Evolutionary conservation across 2,888 invertebrate genomes (phyloP), one percentile per base, ranked within the genome.

Genomic region (Muscina levida): DNA sequence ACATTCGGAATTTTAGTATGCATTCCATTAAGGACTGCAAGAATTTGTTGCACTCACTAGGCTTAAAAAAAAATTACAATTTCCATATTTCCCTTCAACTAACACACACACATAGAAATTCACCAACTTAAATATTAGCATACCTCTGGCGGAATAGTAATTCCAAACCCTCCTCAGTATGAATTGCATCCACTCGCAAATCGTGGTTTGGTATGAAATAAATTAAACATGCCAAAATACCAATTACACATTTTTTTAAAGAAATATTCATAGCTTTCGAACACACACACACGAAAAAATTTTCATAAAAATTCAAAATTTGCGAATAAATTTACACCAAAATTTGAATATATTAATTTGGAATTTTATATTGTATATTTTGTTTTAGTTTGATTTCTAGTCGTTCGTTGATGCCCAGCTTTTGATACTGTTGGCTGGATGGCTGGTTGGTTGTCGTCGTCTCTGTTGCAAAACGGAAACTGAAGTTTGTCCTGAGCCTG

Each of bases 101-200:
- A 44, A 31, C 4, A 44, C 44, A 11, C 44, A 2, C 2, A 13
- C 44, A 44, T 44, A n/a, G 4, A n/a, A 44, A 15, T 48, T n/a
- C 44, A 44, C 22, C n/a, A 31, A 19, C 53, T 44, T 57, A 15
- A 11, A 15, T 19, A n/a, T n/a, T n/a, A n/a, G 72, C 82, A 85
- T 86, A 92, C 92, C 92, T 90, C 83, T 91, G 90, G 48, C 88
- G 88, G 78, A 92, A 92, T 39, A 91, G 86, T 71, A 91, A 82
- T 82, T 92, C 92, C 72, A 92, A 85, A n/a, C 91, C 91, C 78
- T 91, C 91, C 66, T 91, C 90, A 24, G 86, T 85, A 71, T 86
- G 86, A 48, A 88, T 79, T 39, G 84, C 82, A 13, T 84, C 84
- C 1, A 87, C 82, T 81, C 76, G 88, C 85, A 74, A 19, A 56